Conservation (phyloP, 2,888 invertebrate species). For the Argynnis bischoffii region DNA sequence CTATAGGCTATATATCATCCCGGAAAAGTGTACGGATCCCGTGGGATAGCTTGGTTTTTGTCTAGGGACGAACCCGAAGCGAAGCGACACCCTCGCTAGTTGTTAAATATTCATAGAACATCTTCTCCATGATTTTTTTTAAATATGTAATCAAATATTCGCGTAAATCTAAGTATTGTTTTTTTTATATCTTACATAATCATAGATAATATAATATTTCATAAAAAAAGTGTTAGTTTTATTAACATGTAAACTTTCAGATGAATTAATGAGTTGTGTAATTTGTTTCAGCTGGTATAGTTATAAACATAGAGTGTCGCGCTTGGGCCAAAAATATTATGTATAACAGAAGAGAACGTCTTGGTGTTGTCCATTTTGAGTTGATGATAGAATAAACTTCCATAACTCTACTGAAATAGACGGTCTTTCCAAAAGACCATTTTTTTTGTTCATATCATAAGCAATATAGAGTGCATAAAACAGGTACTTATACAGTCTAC, state of each 20-base stretch:
- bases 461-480: background rate
- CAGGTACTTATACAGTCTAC: background rate
- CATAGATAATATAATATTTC: too few species aligned
- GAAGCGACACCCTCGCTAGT: too few species aligned
- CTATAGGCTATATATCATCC: too few species aligned
- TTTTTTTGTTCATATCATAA: background rate
- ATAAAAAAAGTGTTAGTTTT: too few species aligned
- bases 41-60: too few species aligned
- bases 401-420: background rate
- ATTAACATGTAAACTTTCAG: background rate
- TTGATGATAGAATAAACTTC: conserved; percentile 76
- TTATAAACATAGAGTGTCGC: conserved; percentile 91
- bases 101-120: too few species aligned
- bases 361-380: conserved; percentile 84
- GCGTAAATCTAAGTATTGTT: conserved; percentile 42
- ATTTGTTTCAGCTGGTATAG: conserved; percentile 74
- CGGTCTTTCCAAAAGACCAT: conserved; percentile 34
- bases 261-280: background rate
- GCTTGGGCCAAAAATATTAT: conserved; percentile 94
- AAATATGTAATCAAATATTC: too few species aligned
- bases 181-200: conserved; percentile 1
- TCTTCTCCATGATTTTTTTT: too few species aligned
- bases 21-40: too few species aligned
- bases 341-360: conserved; percentile 86
- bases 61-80: too few species aligned